phyloP scores from a whole-genome alignment of 2,113 vertebrate genomes.

The Cranoglanis bouderius region DNA sequence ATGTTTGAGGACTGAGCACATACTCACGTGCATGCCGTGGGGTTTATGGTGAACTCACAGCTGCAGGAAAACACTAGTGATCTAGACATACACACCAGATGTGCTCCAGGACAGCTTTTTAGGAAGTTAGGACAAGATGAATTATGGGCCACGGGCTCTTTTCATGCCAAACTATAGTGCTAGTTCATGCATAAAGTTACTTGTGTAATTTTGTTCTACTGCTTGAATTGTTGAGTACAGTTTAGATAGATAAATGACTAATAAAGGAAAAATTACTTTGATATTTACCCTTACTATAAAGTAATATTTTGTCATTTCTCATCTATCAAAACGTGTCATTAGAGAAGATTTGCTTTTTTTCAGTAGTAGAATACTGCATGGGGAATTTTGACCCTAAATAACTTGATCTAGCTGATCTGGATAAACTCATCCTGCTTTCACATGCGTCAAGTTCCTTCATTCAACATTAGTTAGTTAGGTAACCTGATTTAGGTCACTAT shows the following conservation, averaged over 20 bases:
- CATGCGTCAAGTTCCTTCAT: background rate
- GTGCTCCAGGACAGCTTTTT: background rate
- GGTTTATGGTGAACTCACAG: slow-evolving; percentile 16
- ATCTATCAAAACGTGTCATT: background rate
- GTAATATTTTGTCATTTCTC: background rate
- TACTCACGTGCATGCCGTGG: background rate
- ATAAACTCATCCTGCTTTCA: background rate
- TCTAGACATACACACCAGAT: slow-evolving; percentile 5
- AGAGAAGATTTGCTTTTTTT: background rate
- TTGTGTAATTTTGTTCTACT: background rate
- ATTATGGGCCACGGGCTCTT: background rate
- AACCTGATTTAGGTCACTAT: background rate
- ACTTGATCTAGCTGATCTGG: background rate
- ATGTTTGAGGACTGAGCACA: slow-evolving; percentile 33
- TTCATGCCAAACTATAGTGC: background rate
- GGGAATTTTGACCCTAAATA: background rate
- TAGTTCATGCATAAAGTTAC: background rate
- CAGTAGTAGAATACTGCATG: background rate
- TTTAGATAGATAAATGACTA: background rate
- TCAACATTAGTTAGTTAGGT: background rate
- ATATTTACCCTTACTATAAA: background rate
- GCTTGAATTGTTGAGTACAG: background rate
- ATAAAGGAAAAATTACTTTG: background rate
- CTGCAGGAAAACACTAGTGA: slow-evolving; percentile 32
- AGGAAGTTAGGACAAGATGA: background rate